Evolutionary conservation across 37 sponge, comb jelly and placozoan species (phyloP), one percentile per base, ranked within the genome.

Genomic region (Cliona cf. orientalis): DNA sequence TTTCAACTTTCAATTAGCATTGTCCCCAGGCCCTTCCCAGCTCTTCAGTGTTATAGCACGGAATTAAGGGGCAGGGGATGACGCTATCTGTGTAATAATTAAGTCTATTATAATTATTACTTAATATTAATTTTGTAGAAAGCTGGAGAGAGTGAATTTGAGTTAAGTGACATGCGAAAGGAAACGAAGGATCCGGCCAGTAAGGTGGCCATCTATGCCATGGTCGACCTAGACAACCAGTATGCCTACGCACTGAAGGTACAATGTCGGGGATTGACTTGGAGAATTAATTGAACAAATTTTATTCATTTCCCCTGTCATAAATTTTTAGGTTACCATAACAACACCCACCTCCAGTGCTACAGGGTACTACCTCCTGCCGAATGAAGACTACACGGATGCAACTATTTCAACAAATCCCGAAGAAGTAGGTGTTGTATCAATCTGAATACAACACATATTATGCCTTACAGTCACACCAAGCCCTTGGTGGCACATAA

Each of bases 241-340:
- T n/a, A 28, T 11, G 42, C 81, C 2, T 90, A 67, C 68, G 90
- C 74, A 17, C 46, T 90, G 1, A 90, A 84, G 80, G 90, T 90
- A 7, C n/a, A 64, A n/a, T n/a, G n/a, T n/a, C n/a, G n/a, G n/a
- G n/a, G n/a, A n/a, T n/a, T n/a, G n/a, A n/a, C n/a, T n/a, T 73
- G 12, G 36, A 40, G n/a, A n/a, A n/a, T n/a, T n/a, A 17, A 7
- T 37, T 21, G 58, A 12, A 41, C 11, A 44, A 73, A 33, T 66
- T 35, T 34, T 28, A 14, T 23, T 7, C 3, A 33, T 36, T 39
- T 35, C 53, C 22, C 65, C 26, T 42, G 29, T 36, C 11, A 46
- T 71, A 25, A 43, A 35, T 58, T 4, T 80, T 33, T 69, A 90
- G 91, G 81, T 90, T 40, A 62, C n/a, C 56, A 75, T 90, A 28